Base-by-base conservation (phyloP, 2,113 vertebrate genomes). In the Chelonoidis abingdonii region DNA sequence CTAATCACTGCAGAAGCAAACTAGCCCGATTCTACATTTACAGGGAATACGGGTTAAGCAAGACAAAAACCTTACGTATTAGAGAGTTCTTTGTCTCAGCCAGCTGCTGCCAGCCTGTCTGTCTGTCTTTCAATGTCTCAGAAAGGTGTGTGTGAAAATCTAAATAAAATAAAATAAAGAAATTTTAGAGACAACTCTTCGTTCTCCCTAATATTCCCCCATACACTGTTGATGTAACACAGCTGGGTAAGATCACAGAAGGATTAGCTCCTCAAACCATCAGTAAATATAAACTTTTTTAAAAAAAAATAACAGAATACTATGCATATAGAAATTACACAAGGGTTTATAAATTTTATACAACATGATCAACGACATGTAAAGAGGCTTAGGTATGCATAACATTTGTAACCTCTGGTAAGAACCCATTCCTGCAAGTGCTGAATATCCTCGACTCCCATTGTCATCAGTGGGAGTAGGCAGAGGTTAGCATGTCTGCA, bases 71-170 rank as follows among this genome's bases (percentile, higher is more conserved):
- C 97, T 98, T 98, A 98, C 97, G 97, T 97, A 98, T 98, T 79
- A 98, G 97, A 97, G 97, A 98, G 97, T 97, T 98, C 97, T 98
- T 98, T 97, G 97, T 97, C 96, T 98, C 97, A 98, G 97, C 97
- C 97, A 98, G 97, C 97, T 97, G 97, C 97, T 98, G 97, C 97
- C 97, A 98, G 96, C 97, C 97, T 96, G 97, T 98, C 97, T 98
- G 97, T 98, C 97, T 98, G 96, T 98, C 97, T 98, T 97, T 97
- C 97, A 98, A 97, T 97, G 97, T 98, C 97, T 98, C 97, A 98
- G 97, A 98, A 97, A 98, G 97, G 97, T 97, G 97, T 96, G 97
- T 97, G 93, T 98, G 97, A 97, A 98, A 98, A 98, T 98, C 97
- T 98, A 96, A 97, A 97, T 96, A 88, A 97, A 98, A 98, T 95